Conservation (phyloP, 2,888 invertebrate species). For the Heliconius sara region DNA sequence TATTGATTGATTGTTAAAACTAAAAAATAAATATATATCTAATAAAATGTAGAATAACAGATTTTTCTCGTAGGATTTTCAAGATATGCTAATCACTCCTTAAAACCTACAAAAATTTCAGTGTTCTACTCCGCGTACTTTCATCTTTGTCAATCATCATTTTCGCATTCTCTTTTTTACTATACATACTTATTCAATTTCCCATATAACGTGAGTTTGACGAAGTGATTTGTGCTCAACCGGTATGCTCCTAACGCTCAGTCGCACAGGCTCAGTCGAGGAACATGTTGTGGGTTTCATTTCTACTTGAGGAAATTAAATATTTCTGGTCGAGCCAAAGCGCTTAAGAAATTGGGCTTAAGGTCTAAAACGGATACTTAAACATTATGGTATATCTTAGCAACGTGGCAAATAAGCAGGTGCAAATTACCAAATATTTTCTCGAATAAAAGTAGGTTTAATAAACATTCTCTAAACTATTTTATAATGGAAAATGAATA, state of each 20-base stretch:
- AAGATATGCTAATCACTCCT: neutral
- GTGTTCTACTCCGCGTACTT: too few relatives aligned
- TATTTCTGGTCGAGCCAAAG: too few relatives aligned
- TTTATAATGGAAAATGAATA: constrained; percentile 11
- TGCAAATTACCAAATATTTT: neutral
- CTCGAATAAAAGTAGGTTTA: neutral
- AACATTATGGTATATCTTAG: neutral
- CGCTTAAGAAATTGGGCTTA: too few relatives aligned
- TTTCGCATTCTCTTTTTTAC: neutral
- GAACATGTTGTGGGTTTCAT: too few relatives aligned
- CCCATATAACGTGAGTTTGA: neutral
- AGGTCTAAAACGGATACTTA: neutral
- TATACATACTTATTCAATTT: too few relatives aligned
- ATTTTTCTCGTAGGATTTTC: neutral
- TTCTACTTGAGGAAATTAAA: too few relatives aligned
- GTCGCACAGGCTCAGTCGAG: too few relatives aligned
- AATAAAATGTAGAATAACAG: too few relatives aligned
- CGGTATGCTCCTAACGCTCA: too few relatives aligned
- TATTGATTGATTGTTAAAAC: neutral
- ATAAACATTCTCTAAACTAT: neutral
- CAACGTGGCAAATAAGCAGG: neutral
- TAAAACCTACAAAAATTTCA: too few relatives aligned
- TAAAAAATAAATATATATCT: too few relatives aligned
- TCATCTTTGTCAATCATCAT: neutral
- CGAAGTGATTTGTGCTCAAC: neutral